Conservation (phyloP, 1,140 invertebrate species). For the Belonocnema kinseyi region DNA sequence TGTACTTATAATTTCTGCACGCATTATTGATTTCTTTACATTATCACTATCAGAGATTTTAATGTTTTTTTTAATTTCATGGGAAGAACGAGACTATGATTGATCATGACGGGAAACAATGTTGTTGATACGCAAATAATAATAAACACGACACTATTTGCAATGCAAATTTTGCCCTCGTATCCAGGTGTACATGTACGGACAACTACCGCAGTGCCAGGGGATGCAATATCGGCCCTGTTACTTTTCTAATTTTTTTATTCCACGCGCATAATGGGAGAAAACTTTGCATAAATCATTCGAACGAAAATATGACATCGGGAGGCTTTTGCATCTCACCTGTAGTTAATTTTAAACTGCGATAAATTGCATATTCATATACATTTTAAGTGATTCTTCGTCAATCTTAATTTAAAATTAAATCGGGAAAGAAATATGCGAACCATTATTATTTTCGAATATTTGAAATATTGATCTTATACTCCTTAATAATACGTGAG, state of each 20-base stretch:
- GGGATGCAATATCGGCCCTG: not conserved
- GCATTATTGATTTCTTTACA: no score
- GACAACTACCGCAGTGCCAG: not conserved
- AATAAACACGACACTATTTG: constrained; percentile 10
- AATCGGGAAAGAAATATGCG: no score
- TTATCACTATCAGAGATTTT: no score
- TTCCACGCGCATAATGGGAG: not conserved
- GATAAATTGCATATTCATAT: no score
- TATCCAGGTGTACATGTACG: constrained; percentile 14
- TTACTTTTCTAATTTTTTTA: constrained; percentile 4
- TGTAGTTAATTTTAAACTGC: no score
- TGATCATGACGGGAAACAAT: constrained; percentile 13
- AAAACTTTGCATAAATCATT: constrained; percentile 15
- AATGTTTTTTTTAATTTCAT: not conserved
- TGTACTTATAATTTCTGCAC: no score
- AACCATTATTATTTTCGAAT: no score
- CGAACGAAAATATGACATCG: not conserved
- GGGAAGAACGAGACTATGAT: constrained; percentile 12
- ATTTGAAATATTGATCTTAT: no score
- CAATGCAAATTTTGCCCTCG: constrained; percentile 21
- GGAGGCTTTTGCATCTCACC: no score
- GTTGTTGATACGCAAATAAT: constrained; percentile 28
- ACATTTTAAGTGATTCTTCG: no score
- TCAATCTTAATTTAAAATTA: no score
- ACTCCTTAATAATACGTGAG: no score